These are phyloP conservation scores for Xylocopa sonorina DNA, from an alignment of 1,140 invertebrate species.

Conservation along the genomic window DNA sequence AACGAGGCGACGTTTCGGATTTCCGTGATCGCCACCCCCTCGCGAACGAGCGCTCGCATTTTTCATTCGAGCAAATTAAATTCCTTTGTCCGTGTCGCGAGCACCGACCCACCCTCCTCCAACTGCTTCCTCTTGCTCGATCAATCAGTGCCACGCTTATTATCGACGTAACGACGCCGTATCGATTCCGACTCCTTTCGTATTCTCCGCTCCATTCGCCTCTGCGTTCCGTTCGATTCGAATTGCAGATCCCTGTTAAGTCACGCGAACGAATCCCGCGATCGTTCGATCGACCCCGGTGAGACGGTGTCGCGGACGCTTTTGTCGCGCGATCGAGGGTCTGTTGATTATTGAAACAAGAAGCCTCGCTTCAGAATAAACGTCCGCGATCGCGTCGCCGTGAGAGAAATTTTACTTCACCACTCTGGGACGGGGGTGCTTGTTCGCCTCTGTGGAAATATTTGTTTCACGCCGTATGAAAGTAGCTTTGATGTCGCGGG, in stretches of 20 bases:
- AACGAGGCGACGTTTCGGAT: conserved; percentile 50
- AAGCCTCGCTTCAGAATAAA: too few relatives aligned
- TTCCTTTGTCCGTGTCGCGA: conserved; percentile 49
- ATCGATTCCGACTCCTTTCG: conserved; percentile 1
- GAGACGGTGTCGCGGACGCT: conserved; percentile 9
- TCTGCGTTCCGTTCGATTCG: not conserved
- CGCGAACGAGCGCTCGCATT: conserved; percentile 33
- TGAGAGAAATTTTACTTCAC: conserved; percentile 1
- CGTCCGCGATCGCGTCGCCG: not conserved
- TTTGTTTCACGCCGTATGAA: not conserved
- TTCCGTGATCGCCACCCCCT: conserved; percentile 12
- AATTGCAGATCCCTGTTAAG: conserved; percentile 36
- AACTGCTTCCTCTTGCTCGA: too few relatives aligned
- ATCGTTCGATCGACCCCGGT: not conserved
- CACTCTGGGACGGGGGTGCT: not conserved
- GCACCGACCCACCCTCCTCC: too few relatives aligned
- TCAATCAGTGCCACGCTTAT: conserved; percentile 44
- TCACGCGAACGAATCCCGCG: conserved; percentile 19
- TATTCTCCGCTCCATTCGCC: not conserved
- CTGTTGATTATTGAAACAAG: not conserved
- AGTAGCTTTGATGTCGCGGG: too few relatives aligned
- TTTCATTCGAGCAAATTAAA: conserved; percentile 53
- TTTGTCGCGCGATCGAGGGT: not conserved
- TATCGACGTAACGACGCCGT: conserved; percentile 41
- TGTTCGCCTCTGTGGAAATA: not conserved